These are phyloP conservation scores for Chrysogorgia sp. DNA, from an alignment of 92 coral and sea anemone genomes.

Conservation along the genomic window DNA sequence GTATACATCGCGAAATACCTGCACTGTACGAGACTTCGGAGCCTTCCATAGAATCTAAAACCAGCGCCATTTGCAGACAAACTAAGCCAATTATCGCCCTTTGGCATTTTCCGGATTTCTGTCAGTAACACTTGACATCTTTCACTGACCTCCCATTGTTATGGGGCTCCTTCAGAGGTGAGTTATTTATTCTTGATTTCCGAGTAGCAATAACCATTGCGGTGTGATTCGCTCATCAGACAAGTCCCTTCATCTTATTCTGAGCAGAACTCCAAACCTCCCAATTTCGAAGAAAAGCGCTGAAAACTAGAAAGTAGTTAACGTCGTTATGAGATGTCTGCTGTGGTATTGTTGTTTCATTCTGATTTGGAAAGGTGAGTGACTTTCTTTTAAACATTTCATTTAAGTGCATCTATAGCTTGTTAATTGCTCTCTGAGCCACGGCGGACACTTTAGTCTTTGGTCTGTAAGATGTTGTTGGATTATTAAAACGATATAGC, in stretches of 20 bases:
- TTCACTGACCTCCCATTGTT: conserved; percentile 19
- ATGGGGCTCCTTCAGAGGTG: conserved; percentile 5
- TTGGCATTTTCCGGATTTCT: conserved; percentile 24
- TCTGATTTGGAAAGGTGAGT: not conserved
- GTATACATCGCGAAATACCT: no score
- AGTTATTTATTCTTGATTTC: conserved; percentile 4
- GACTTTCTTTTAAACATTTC: no score
- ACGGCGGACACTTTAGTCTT: no score
- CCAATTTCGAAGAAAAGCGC: no score
- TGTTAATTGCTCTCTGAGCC: not conserved
- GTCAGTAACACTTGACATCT: conserved; percentile 37
- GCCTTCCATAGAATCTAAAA: no score
- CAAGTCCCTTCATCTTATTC: not conserved
- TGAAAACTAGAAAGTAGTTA: not conserved
- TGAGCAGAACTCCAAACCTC: not conserved
- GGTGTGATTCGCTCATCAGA: not conserved
- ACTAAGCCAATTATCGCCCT: conserved; percentile 44
- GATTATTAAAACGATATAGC: no score
- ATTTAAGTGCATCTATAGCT: no score
- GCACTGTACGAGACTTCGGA: no score
- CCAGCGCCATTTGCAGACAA: conserved; percentile 25
- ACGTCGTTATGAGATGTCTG: not conserved
- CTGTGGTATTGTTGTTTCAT: not conserved
- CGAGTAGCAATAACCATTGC: conserved; percentile 11
- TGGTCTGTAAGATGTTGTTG: not conserved